Evolutionary conservation across 1,140 invertebrate species (phyloP), one percentile per base, ranked within the genome.

Genomic region (Aphis craccivora): DNA sequence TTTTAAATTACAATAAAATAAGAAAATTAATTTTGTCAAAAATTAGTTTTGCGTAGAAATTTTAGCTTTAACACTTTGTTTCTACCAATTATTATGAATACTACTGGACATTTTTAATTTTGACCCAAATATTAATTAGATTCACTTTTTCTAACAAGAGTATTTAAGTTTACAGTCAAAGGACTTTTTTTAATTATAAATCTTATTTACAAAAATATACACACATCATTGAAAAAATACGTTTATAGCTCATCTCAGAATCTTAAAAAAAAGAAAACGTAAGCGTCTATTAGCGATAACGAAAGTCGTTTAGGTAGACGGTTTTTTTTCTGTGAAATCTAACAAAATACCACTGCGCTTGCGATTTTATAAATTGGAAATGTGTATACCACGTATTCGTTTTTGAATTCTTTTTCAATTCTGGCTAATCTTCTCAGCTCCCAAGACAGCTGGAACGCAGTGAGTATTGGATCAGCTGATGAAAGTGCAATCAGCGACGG

Each of bases 401-500:
- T 95, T 95, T 97, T 97, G 95, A 97, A 97, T 95, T 98, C 98
- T 94, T 97, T 97, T 95, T 98, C 98, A 30, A 97, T 96, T 94
- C 97, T 96, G 0, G 97, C 97, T 91, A 98, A 95, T 94, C 97
- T 97, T 91, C 97, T 95, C 25, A 98, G 95, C 94, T 98, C 98
- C 96, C 97, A 98, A 43, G 97, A 98, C 30, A 98, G 95, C 95
- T 98, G 96, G 94, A 98, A 98, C 53, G 98, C 97, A 4, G 97
- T 98, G 76, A 98, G 95, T 67, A 99, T 96, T 22, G 98, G 98
- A 95, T 99, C 98, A 53, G 96, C 96, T 0, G 97, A 98, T 88
- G 98, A 98, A 8, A 99, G 95, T 1, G 97, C 97, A 94, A 99
- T 98, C 84, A 98, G 96, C 53, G 98, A 98, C 2, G 99, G 98